A percentile compares a stretch with the other conserved stretches of the same genome.
Conservation (phyloP, 2,797 vertebrate species). For the Danionella dracula region DNA sequence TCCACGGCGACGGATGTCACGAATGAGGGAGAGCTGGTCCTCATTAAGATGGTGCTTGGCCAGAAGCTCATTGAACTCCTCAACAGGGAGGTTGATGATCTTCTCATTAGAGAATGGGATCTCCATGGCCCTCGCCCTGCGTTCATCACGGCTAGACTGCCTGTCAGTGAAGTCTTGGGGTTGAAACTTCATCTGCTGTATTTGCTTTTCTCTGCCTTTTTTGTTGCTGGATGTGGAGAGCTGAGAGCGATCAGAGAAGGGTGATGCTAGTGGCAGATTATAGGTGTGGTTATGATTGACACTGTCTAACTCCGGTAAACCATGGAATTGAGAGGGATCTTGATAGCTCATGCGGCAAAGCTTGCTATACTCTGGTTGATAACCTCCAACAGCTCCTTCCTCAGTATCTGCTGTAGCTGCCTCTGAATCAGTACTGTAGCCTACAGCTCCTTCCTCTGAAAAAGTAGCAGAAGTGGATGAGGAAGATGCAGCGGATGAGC, state of each 20-base stretch:
- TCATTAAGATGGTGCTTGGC: slow-evolving; percentile 95
- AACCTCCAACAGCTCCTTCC: slow-evolving; percentile 88
- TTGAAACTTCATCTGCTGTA: slow-evolving; percentile 61
- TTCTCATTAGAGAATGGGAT: slow-evolving; percentile 98
- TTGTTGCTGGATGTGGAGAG: slow-evolving; percentile 62
- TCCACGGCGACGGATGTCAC: slow-evolving; percentile 91
- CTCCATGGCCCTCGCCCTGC: slow-evolving; percentile 92
- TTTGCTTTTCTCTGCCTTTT: slow-evolving; percentile 80
- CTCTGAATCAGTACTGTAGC: slow-evolving; percentile 97
- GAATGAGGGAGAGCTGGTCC: slow-evolving; percentile 89
- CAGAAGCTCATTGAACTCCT: slow-evolving; percentile 97
- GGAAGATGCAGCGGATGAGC: slow-evolving; percentile 79
- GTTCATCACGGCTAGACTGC: slow-evolving; percentile 91
- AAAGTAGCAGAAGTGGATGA: slow-evolving; percentile 85
- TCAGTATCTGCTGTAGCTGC: slow-evolving; percentile 78
- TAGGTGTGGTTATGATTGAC: slow-evolving; percentile 96
- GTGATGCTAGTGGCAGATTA: slow-evolving; percentile 82
- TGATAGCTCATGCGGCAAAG: slow-evolving; percentile 98
- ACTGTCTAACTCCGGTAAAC: slow-evolving; percentile 87
- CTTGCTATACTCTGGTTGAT: slow-evolving; percentile 93
- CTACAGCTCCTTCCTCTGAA: slow-evolving; percentile 95
- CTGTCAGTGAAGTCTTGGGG: slow-evolving; percentile 81
- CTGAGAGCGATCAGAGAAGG: slow-evolving; percentile 70
- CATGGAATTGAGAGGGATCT: slow-evolving; percentile 85
- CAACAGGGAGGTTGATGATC: slow-evolving; percentile 95